phyloP scores from a whole-genome alignment of 64 coral and sea anemone genomes.

The Orbicella faveolata region DNA sequence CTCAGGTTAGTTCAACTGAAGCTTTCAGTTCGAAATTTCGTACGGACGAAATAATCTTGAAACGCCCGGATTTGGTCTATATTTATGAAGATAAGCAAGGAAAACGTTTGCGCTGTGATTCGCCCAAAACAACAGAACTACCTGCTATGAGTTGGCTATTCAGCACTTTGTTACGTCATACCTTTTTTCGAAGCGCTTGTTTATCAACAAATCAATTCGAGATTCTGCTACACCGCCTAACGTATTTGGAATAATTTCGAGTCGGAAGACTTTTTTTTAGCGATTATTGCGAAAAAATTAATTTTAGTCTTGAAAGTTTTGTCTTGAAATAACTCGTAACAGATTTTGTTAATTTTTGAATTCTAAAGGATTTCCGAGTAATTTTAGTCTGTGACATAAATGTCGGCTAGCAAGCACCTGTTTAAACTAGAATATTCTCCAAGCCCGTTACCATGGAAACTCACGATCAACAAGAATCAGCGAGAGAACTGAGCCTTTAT shows the following conservation, averaged over 20 bases:
- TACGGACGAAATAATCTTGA: not conserved
- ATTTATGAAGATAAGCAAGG: not conserved
- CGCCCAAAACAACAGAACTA: constrained; percentile 16
- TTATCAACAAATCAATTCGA: not conserved
- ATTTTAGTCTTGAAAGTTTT: not conserved
- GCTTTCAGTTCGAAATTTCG: not conserved
- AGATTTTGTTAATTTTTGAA: no score
- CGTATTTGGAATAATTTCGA: not conserved
- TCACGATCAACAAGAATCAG: not conserved
- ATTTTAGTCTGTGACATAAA: not conserved
- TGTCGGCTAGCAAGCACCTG: constrained; percentile 24
- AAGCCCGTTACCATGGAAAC: constrained; percentile 3
- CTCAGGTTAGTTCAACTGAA: not conserved
- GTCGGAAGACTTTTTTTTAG: not conserved
- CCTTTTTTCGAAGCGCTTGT: constrained; percentile 4
- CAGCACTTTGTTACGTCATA: not conserved
- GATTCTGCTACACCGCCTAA: not conserved
- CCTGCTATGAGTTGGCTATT: not conserved
- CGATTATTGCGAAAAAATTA: not conserved
- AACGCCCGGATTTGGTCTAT: not conserved
- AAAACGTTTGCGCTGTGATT: not conserved
- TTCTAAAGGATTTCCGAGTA: not conserved
- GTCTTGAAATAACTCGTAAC: not conserved
- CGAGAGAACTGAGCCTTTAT: not conserved
- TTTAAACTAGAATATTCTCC: constrained; percentile 30